Base-by-base conservation (phyloP, 1,140 invertebrate genomes). In the Adelges cooleyi region DNA sequence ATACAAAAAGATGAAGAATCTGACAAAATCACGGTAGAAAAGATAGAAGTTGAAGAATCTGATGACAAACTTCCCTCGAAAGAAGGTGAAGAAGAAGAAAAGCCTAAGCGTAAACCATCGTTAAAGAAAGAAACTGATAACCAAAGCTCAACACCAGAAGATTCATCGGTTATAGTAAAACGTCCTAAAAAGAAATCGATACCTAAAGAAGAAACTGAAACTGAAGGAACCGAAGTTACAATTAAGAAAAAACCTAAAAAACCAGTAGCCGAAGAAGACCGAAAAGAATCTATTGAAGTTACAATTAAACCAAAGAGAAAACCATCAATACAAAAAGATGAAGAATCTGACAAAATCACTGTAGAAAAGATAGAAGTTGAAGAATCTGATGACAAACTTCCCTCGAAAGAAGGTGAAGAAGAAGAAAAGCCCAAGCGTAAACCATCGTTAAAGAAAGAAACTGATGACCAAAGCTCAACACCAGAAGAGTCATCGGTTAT, bases 211-310 rank as follows among this genome's bases (percentile, higher is more conserved):
- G 66, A 66, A 50, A 67, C 71, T n/a, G 71, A 70, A 65, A 70
- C 71, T 67, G 36, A 69, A 70, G 67, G 71, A 66, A 44, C 33
- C 1, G 70, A 70, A 3, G 68, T 66, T 66, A 70, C 42, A 22
- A 5, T 50, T 23, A 48, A 52, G 20, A 67, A 72, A 51, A 69
- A 67, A 11, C 67, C 69, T 52, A 65, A 70, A 18, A 67, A 71
- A 65, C 69, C 71, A 54, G 69, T 71, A 67, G 33, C 33, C 46
- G 0, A 15, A 23, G 20, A 48, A 44, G 15, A 50, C 1, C 1
- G n/a, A 0, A n/a, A 48, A 23, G 54, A 67, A 44, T 18, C 33
- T 0, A 13, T n/a, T 18, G 15, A 62, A 6, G 17, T 51, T 0
- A 23, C 67, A 10, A 15, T 1, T 33, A 29, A 36, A 40, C 59